phyloP scores from a whole-genome alignment of 2,113 vertebrate species.

The Rana temporaria region DNA sequence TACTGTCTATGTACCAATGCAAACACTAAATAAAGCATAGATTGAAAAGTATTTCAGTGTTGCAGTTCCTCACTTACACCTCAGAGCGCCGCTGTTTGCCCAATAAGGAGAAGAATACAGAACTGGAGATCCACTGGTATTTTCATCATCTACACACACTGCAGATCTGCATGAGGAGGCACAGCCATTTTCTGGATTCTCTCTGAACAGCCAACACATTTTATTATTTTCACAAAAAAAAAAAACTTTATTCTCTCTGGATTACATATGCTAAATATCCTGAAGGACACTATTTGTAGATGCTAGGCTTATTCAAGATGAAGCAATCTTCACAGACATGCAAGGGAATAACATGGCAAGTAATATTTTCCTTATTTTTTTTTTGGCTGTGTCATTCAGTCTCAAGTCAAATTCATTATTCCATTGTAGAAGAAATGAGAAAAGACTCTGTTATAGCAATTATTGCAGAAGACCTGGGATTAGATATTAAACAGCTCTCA shows the following conservation, averaged over 20 bases:
- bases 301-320: slow-evolving; percentile 56
- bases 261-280: background rate
- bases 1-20: too few relatives aligned
- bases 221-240: too few relatives aligned
- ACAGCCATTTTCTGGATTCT: slow-evolving; percentile 32
- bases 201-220: background rate
- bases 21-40: background rate
- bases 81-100: slow-evolving; percentile 68
- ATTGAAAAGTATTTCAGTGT: background rate
- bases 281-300: background rate
- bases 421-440: too few relatives aligned
- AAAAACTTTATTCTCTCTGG: background rate
- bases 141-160: slow-evolving; percentile 2
- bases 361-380: slow-evolving; percentile 58
- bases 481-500: slow-evolving; percentile 63
- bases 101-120: slow-evolving; percentile 58
- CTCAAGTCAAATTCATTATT: too few relatives aligned
- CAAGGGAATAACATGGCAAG: background rate
- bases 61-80: slow-evolving; percentile 52
- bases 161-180: slow-evolving; percentile 24
- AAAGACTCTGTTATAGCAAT: too few relatives aligned
- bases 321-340: background rate
- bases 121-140: slow-evolving; percentile 27
- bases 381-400: background rate
- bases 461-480: slow-evolving; percentile 65